A percentile compares a stretch with the other conserved stretches of the same genome.
Conservation (phyloP, 2,888 invertebrate genomes). For the Protonemura montana region DNA sequence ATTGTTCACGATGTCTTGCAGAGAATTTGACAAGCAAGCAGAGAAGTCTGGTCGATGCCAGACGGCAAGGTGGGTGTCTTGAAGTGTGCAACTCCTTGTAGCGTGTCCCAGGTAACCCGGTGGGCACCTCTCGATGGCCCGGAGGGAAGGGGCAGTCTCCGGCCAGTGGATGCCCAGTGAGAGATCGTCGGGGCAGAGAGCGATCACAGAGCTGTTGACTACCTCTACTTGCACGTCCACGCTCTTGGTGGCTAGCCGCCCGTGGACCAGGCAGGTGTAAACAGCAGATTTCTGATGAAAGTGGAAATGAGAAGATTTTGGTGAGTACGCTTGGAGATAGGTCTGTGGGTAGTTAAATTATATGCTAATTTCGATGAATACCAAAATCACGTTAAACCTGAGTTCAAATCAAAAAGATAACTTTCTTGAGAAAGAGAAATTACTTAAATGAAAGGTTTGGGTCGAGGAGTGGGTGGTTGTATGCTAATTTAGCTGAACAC, state of each 20-base stretch:
- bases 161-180: slow-evolving; percentile 68
- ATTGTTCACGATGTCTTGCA: slow-evolving; percentile 43
- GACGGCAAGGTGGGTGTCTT: slow-evolving; percentile 69
- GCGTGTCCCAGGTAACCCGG: slow-evolving; percentile 63
- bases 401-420: too few species aligned
- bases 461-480: too few species aligned
- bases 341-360: too few species aligned
- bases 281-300: slow-evolving; percentile 77
- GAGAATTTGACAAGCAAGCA: slow-evolving; percentile 66
- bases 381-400: too few species aligned
- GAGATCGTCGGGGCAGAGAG: slow-evolving; percentile 61
- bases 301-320: slow-evolving; percentile 26
- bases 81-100: slow-evolving; percentile 66
- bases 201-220: slow-evolving; percentile 67
- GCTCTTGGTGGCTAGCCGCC: slow-evolving; percentile 60
- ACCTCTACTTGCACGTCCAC: slow-evolving; percentile 71
- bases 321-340: too few species aligned
- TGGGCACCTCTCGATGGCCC: slow-evolving; percentile 71
- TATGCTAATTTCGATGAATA: too few species aligned
- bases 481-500: too few species aligned
- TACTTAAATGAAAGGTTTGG: too few species aligned
- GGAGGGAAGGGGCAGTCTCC: slow-evolving; percentile 76
- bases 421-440: too few species aligned
- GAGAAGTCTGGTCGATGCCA: slow-evolving; percentile 83
- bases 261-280: slow-evolving; percentile 76